phyloP scores from a whole-genome alignment of 2,888 invertebrate genomes.

The Euspilapteryx auroguttella region DNA sequence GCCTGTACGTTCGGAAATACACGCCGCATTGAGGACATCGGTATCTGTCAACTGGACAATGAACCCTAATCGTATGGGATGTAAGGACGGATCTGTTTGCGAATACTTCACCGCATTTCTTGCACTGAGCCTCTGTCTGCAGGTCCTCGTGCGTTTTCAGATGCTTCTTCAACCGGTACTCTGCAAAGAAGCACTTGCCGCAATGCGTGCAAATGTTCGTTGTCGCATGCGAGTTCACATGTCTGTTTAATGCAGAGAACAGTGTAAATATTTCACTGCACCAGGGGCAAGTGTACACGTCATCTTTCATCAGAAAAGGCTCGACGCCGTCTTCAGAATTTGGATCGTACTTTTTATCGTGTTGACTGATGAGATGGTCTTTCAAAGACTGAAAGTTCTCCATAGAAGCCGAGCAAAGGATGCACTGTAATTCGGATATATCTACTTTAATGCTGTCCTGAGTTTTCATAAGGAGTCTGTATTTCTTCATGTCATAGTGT shows the following conservation, averaged over 20 bases:
- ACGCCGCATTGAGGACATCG: constrained; percentile 31
- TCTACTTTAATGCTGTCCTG: constrained; percentile 39
- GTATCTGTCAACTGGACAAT: constrained; percentile 12
- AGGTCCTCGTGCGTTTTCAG: constrained; percentile 18
- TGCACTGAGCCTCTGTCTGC: background rate
- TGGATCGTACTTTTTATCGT: constrained; percentile 23
- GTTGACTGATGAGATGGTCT: constrained; percentile 23
- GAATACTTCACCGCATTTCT: background rate
- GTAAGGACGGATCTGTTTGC: background rate
- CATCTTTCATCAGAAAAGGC: constrained; percentile 24
- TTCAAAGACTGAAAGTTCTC: constrained; percentile 20
- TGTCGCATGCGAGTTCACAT: constrained; percentile 40
- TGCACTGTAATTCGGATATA: constrained; percentile 27
- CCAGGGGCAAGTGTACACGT: constrained; percentile 22
- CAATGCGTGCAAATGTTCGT: constrained; percentile 40
- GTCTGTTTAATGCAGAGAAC: constrained; percentile 34
- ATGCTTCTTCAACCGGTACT: constrained; percentile 28
- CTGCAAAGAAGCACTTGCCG: constrained; percentile 33
- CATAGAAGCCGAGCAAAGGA: constrained; percentile 20
- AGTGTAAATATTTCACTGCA: constrained; percentile 27
- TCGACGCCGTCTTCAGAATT: constrained; percentile 27
- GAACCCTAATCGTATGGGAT: constrained; percentile 2
- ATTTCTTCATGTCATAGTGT: no score
- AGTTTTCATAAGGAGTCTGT: no score
- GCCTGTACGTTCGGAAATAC: constrained; percentile 28